A percentile compares a stretch with the other conserved stretches of the same genome.
phyloP scores from a whole-genome alignment of 2,888 invertebrate species.

The Dioctria linearis region DNA sequence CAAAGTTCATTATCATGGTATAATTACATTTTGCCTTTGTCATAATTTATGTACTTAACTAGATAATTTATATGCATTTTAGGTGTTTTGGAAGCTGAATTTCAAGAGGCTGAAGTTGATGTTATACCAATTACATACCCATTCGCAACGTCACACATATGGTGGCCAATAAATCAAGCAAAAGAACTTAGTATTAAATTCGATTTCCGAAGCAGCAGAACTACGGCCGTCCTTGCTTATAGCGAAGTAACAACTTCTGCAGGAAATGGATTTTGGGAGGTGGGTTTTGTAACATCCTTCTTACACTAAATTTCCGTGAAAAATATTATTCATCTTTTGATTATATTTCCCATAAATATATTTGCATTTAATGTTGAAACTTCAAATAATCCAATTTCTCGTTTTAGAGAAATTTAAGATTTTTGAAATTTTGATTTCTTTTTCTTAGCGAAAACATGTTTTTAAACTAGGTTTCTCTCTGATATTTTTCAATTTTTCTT shows the following conservation, averaged over 20 bases:
- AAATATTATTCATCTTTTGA: background rate
- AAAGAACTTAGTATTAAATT: constrained; percentile 84
- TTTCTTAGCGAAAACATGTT: too few species aligned
- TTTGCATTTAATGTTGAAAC: background rate
- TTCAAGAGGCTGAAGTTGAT: constrained; percentile 86
- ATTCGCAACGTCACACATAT: constrained; percentile 90
- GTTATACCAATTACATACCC: constrained; percentile 93
- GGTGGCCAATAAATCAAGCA: constrained; percentile 86
- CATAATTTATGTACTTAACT: constrained; percentile 51
- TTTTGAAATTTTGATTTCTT: too few species aligned
- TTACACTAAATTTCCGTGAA: background rate
- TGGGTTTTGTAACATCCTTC: constrained; percentile 67
- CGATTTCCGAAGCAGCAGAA: constrained; percentile 89
- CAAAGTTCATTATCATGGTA: constrained; percentile 84
- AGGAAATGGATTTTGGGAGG: constrained; percentile 90
- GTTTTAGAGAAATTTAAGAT: too few species aligned
- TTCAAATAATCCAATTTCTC: too few species aligned
- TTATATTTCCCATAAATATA: background rate
- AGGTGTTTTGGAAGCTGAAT: constrained; percentile 85
- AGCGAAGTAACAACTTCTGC: constrained; percentile 83
- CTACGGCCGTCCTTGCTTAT: constrained; percentile 87
- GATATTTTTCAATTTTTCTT: too few species aligned
- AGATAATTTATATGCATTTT: constrained; percentile 57
- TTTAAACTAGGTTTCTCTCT: too few species aligned
- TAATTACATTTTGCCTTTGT: constrained; percentile 48